Conservation (phyloP, 1,140 invertebrate species). For the Zaprionus ornatus region DNA sequence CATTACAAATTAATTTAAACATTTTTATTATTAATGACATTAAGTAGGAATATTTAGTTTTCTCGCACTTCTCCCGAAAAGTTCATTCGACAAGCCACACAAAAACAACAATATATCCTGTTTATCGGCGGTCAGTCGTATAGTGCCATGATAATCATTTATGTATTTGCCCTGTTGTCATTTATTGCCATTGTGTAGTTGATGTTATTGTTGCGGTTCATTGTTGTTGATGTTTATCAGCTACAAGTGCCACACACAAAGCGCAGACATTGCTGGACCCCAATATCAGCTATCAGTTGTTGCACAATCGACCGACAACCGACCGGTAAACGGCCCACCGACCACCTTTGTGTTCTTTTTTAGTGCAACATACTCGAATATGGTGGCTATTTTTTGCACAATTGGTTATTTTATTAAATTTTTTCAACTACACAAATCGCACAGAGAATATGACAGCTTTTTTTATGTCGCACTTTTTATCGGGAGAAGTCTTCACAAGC, state of each 20-base stretch:
- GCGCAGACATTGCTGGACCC: conserved; percentile 14
- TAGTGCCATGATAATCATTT: conserved; percentile 43
- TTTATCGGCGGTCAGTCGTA: conserved; percentile 14
- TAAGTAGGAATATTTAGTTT: background rate
- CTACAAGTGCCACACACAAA: conserved; percentile 28
- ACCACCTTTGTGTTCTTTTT: conserved; percentile 17
- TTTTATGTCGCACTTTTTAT: conserved; percentile 22
- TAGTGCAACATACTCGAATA: conserved; percentile 33
- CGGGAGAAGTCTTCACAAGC: conserved; percentile 13
- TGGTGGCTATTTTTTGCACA: background rate
- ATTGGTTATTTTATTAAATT: conserved; percentile 25
- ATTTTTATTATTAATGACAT: background rate
- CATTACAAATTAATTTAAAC: too few species aligned
- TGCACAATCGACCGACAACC: conserved; percentile 26
- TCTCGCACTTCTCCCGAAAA: background rate
- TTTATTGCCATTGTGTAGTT: conserved; percentile 34
- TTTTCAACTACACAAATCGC: conserved; percentile 17
- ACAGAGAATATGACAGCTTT: conserved; percentile 26
- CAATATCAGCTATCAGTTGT: conserved; percentile 41
- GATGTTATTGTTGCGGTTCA: conserved; percentile 51
- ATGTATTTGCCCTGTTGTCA: conserved; percentile 49
- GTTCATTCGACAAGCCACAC: background rate
- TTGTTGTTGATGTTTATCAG: conserved; percentile 57
- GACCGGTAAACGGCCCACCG: conserved; percentile 5
- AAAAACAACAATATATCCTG: conserved; percentile 14